Evolutionary conservation across 2,888 invertebrate genomes (phyloP).

Genomic region (Hemistola chrysoprasaria): DNA sequence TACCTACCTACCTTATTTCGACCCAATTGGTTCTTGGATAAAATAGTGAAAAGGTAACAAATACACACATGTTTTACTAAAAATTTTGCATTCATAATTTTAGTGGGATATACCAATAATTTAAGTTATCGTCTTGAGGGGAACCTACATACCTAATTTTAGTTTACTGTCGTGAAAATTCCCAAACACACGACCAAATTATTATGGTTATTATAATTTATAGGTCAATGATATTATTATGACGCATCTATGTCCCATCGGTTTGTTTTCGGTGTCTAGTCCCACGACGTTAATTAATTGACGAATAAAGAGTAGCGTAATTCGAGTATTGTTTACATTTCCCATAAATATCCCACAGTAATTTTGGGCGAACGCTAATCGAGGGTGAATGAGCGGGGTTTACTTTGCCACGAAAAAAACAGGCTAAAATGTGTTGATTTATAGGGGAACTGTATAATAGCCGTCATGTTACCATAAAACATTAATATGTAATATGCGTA

Average conservation of each 20-base stretch:
- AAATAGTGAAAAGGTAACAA: too few species aligned
- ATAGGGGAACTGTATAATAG: conserved; percentile 18
- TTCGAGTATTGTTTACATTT: conserved; percentile 73
- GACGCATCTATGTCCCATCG: neutral
- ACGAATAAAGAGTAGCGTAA: conserved; percentile 60
- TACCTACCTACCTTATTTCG: too few species aligned
- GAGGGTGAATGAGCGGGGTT: conserved; percentile 42
- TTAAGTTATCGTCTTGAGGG: too few species aligned
- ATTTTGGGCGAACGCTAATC: conserved; percentile 61
- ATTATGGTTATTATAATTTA: too few species aligned
- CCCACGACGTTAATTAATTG: conserved; percentile 52
- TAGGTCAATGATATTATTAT: neutral
- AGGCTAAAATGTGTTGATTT: conserved; percentile 23
- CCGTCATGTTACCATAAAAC: conserved; percentile 4
- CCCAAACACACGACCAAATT: too few species aligned
- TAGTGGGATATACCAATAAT: too few species aligned
- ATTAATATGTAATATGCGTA: too few species aligned
- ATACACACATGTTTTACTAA: too few species aligned
- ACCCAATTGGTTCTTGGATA: too few species aligned
- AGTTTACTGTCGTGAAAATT: too few species aligned
- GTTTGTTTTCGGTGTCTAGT: conserved; percentile 22
- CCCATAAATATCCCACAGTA: conserved; percentile 73
- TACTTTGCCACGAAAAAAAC: conserved; percentile 27
- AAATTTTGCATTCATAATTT: neutral
- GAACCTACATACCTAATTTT: too few species aligned